Conservation (phyloP, 2,113 vertebrate species). For the Ochotona princeps region DNA sequence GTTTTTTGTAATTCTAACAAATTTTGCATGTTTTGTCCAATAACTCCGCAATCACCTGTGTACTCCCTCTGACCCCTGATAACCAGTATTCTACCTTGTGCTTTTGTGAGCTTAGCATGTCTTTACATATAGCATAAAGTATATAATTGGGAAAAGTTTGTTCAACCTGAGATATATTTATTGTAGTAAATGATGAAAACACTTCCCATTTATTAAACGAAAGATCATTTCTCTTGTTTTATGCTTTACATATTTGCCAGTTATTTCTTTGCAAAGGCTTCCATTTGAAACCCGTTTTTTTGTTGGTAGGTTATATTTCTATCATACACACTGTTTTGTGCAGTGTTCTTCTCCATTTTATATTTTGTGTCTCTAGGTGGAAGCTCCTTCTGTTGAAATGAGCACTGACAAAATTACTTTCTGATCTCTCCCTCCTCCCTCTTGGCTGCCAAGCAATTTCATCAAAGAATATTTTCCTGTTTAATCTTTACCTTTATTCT, state of each 20-base stretch:
- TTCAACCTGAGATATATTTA: neutral
- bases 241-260: neutral
- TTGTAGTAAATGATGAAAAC: neutral
- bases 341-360: neutral
- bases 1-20: neutral
- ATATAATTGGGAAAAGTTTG: neutral
- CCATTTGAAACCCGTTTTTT: neutral
- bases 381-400: neutral
- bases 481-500: neutral
- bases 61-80: neutral
- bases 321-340: neutral
- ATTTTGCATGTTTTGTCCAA: neutral
- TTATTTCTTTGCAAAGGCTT: neutral
- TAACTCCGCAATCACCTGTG: neutral
- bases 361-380: neutral
- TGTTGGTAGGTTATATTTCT: neutral
- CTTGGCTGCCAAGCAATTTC: neutral
- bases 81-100: neutral
- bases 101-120: neutral
- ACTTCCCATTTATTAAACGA: neutral
- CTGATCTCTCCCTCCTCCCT: neutral
- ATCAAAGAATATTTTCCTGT: neutral
- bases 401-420: neutral
- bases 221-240: neutral
- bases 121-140: neutral